These are phyloP conservation scores for Megaustenia siamemsis DNA, from an alignment of 2,888 invertebrate species.

Conservation along the genomic window DNA sequence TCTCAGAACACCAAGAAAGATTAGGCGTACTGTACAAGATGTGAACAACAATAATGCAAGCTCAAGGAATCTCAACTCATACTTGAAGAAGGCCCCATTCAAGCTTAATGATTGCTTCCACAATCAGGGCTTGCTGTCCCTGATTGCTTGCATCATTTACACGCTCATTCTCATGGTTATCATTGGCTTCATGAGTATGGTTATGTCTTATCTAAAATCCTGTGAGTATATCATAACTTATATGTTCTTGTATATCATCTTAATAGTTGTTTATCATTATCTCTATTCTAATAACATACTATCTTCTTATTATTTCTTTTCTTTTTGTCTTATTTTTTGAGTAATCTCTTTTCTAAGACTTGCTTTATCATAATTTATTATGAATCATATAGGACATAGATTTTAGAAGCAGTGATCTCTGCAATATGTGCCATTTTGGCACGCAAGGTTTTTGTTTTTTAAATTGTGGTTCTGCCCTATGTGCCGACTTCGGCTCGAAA, in stretches of 20 bases:
- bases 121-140: conserved; percentile 3
- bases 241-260: not conserved
- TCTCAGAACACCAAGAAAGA: not conserved
- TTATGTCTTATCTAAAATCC: not conserved
- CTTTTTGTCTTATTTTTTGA: too few relatives aligned
- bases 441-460: too few relatives aligned
- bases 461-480: too few relatives aligned
- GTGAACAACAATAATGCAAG: conserved; percentile 21
- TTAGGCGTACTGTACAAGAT: not conserved
- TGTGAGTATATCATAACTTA: not conserved
- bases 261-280: too few relatives aligned
- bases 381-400: too few relatives aligned
- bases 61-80: not conserved
- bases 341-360: too few relatives aligned
- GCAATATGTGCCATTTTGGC: too few relatives aligned
- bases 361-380: too few relatives aligned
- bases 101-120: conserved; percentile 28
- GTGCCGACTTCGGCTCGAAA: too few relatives aligned
- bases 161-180: conserved; percentile 28
- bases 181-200: not conserved
- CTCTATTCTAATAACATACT: too few relatives aligned
- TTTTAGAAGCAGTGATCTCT: too few relatives aligned
- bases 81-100: conserved; percentile 13
- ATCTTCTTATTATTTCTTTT: too few relatives aligned
- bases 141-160: conserved; percentile 36